Evolutionary conservation across 2,888 invertebrate species (phyloP), one percentile per base, ranked within the genome.

Genomic region (Pterostichus niger): DNA sequence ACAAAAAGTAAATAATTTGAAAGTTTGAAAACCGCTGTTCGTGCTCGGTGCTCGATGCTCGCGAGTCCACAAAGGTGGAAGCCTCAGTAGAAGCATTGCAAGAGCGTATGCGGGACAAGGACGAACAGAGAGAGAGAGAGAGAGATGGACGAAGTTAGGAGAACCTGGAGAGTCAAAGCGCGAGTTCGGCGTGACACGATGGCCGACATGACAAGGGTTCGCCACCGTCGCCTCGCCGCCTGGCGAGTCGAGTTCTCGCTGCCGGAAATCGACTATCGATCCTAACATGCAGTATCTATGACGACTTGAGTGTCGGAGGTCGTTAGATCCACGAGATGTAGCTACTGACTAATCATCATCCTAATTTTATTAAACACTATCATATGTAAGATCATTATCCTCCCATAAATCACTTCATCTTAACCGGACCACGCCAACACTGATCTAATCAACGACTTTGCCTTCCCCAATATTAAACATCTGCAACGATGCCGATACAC

Each of bases 231-330:
- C 40, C 40, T 3, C 40, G 1, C 5, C 40, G 40, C 40, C 15
- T 13, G 13, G 15, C 9, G 49, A 13, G 44, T 15, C 13, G 44
- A 71, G 68, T 46, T 78, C 59, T 59, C 64, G 11, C 61, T 54
- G 59, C 31, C 71, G 81, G 81, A 81, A 71, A 81, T 81, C 81
- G 81, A 81, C 81, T 81, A 81, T 81, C 73, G 81, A 81, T 81
- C 81, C 59, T 35, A 13, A 40, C 59, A 59, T 40, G 10, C 15
- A 76, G 3, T 40, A 40, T 71, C 44, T 46, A 71, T 78, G 40
- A 40, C 40, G 78, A 59, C 46, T 78, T 40, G 59, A 17, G 44
- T 59, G 78, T 61, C 59, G 78, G 46, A 78, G 81, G 81, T 81
- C 80, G 40, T 81, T 71, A 81, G 81, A 71, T 81, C 71, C 40